phyloP scores from a whole-genome alignment of 2,113 vertebrate genomes.

The Brachyhypopomus gauderio region DNA sequence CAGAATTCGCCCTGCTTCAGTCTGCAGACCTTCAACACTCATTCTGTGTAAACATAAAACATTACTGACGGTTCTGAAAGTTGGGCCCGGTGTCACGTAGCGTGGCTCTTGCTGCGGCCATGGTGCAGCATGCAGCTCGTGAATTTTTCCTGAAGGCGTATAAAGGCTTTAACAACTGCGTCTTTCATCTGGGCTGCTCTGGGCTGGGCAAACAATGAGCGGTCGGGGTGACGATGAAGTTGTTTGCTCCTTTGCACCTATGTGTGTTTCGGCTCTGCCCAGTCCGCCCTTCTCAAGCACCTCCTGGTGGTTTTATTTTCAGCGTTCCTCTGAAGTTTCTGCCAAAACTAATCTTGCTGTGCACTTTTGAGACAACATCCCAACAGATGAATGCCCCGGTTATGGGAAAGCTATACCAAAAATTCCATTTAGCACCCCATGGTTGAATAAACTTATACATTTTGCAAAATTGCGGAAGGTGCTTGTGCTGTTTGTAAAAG shows the following conservation, averaged over 20 bases:
- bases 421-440: neutral
- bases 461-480: neutral
- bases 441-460: conserved; percentile 30
- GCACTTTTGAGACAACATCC: neutral
- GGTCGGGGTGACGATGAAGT: conserved; percentile 18
- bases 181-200: conserved; percentile 40
- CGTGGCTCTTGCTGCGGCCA: neutral
- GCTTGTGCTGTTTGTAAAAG: neutral
- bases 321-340: conserved; percentile 19
- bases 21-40: conserved; percentile 10
- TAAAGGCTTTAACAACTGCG: neutral
- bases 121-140: neutral
- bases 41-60: conserved; percentile 43
- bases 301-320: neutral
- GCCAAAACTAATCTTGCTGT: conserved; percentile 30
- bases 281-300: neutral
- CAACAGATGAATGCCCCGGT: conserved; percentile 5
- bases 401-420: neutral
- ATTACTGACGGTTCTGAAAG: conserved; percentile 15
- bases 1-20: conserved; percentile 11
- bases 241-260: neutral
- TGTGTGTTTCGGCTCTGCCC: neutral
- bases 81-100: conserved; percentile 12
- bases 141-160: neutral
- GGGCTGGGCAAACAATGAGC: neutral